Conservation (phyloP, 1,140 invertebrate genomes). For the Anastatus disparis region DNA sequence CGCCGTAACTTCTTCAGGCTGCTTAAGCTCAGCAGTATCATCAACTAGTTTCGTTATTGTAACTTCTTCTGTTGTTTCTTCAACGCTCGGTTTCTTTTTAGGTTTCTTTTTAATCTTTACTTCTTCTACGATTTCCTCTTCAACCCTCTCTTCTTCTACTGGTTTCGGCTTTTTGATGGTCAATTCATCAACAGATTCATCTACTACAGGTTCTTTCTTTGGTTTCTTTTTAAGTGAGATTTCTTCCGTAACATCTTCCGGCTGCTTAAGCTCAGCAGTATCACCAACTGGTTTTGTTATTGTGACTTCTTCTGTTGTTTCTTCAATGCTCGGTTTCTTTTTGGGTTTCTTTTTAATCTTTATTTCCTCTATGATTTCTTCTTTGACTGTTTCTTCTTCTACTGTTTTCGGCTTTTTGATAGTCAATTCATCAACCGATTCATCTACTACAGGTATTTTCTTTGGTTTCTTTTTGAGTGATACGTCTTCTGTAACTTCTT, state of each 20-base stretch:
- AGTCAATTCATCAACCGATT: constrained; percentile 65
- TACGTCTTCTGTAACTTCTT: constrained; percentile 49
- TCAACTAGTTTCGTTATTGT: constrained; percentile 48
- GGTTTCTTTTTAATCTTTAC: constrained; percentile 40
- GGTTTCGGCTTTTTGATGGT: constrained; percentile 52
- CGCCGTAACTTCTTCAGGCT: constrained; percentile 46
- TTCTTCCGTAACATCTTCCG: constrained; percentile 46
- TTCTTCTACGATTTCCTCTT: constrained; percentile 54
- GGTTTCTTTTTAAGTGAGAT: constrained; percentile 47
- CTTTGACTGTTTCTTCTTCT: constrained; percentile 47
- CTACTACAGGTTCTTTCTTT: constrained; percentile 43
- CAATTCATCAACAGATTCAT: constrained; percentile 44
- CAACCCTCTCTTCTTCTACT: constrained; percentile 45
- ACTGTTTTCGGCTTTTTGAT: constrained; percentile 58
- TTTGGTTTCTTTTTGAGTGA: constrained; percentile 61
- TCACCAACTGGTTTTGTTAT: constrained; percentile 53
- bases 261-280: constrained; percentile 53
- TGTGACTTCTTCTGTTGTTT: constrained; percentile 48
- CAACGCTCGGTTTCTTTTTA: constrained; percentile 59
- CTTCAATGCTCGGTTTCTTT: constrained; percentile 49
- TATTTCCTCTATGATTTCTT: constrained; percentile 51
- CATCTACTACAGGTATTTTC: constrained; percentile 52
- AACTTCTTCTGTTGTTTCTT: constrained; percentile 46
- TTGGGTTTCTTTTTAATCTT: constrained; percentile 58
- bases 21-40: constrained; percentile 60